These are phyloP conservation scores for Amphipoea oculea DNA, from an alignment of 2,888 invertebrate genomes.

Conservation along the genomic window DNA sequence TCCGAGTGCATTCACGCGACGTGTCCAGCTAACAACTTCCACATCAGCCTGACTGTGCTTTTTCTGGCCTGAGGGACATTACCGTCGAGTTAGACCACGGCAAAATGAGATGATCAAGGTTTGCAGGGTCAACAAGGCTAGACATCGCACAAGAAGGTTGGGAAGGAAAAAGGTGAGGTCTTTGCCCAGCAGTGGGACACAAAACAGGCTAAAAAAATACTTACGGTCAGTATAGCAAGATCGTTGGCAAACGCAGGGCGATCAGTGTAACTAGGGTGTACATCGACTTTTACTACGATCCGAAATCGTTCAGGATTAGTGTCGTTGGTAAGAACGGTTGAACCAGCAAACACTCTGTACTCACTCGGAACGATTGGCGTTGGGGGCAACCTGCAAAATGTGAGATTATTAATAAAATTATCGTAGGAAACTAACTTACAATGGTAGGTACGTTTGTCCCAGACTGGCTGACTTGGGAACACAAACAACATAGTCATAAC, in stretches of 20 bases:
- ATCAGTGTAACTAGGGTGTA: conserved; percentile 58
- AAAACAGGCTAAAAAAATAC: neutral
- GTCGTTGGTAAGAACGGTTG: conserved; percentile 56
- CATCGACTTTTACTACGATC: conserved; percentile 60
- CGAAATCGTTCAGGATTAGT: conserved; percentile 60
- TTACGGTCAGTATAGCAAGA: conserved; percentile 45
- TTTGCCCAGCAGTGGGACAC: neutral
- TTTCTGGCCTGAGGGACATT: neutral
- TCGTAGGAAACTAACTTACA: neutral
- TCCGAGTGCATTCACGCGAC: too few species aligned
- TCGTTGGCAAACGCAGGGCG: conserved; percentile 37
- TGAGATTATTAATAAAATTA: neutral
- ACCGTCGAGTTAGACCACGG: neutral
- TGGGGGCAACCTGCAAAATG: conserved; percentile 39
- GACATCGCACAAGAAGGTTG: neutral
- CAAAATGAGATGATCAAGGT: neutral
- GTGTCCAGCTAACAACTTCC: too few species aligned
- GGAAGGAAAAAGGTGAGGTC: neutral
- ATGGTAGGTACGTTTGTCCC: neutral
- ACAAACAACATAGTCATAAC: neutral
- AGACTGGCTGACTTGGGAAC: neutral
- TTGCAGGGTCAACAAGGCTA: neutral
- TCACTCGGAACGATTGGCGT: conserved; percentile 34
- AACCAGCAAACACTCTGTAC: conserved; percentile 69
- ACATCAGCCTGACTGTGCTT: neutral